Base-by-base conservation (phyloP, 92 coral and sea anemone genomes). In the Palythoa heliodiscus region DNA sequence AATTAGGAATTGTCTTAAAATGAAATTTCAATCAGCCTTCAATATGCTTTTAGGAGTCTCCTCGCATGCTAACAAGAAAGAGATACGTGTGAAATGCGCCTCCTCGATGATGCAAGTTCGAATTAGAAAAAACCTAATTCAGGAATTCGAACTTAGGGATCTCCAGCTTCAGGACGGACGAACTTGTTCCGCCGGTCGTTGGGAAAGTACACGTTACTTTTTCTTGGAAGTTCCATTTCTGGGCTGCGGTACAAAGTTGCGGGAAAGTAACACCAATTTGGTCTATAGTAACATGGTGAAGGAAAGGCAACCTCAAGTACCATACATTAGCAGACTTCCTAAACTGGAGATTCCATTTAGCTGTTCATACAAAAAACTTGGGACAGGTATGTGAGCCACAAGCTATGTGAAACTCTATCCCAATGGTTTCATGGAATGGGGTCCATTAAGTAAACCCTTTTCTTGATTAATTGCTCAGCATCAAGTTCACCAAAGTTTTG, bases 31-130 rank as follows among this genome's bases (percentile, higher is more conserved):
- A 15, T 1, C 16, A 3, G 35, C 35, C 35, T 37, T 43, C 43
- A 11, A 37, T 61, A 5, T 9, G 61, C 10, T 22, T 75, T 63
- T 11, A 80, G 84, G 75, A 19, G 40, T 43, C 39, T 24, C 61
- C 15, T 12, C 84, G 20, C 75, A 80, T 47, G 84, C 60, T 11
- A 22, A 80, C 11, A 54, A 66, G 60, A 74, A 80, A 29, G 37
- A 80, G n/a, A 47, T 80, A 15, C 84, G 84, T 22, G 75, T 80
- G 23, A 80, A 80, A 80, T 80, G 84, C 47, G 84, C 60, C 15
- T 80, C 84, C 11, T n/a, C 84, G 13, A 80, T 64, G 73, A 80
- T 80, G 84, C 84, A 80, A 80, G 25, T 80, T 67, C 84, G 84
- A 66, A 80, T 80, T 4, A 80, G 2, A 23, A 80, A 67, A 48